Base-by-base conservation (phyloP, 2,888 invertebrate genomes). In the Acheta domesticus region DNA sequence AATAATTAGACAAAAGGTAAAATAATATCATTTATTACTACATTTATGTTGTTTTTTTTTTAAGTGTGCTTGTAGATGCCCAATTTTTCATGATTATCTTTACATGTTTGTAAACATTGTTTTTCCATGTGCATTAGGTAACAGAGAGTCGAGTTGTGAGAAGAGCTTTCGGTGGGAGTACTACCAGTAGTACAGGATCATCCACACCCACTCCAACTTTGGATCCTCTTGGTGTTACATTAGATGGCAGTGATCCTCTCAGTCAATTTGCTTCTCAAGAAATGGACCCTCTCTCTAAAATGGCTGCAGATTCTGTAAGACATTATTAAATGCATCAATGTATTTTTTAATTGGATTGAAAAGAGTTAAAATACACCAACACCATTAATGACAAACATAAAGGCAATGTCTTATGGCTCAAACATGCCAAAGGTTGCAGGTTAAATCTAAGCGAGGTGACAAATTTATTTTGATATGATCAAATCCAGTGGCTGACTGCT, bases 201-300 rank as follows among this genome's bases (percentile, higher is more conserved):
- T 89, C 90, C 1, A 89, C 89, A 8, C 85, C 86, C 73, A 86
- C 86, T 74, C 84, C 86, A 20, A 86, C 86, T 12, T 85, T 84
- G 85, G 91, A 91, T 84, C 90, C 90, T 8, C 84, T 91, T 19
- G 86, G 89, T 80, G 86, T 88, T 12, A 90, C 91, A 50, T 85
- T 94, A 5, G 93, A 93, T 85, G 93, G 93, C 49, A 88, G 90
- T 0, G 94, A 94, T 87, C 94, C 94, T 0, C 86, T 94, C 48
- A 92, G 92, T 23, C 91, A 92, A 84, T 92, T 94, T 86, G 92
- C 91, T 3, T 88, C 89, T 78, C 89, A 89, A 82, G 86, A 89
- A 49, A 86, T 91, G 84, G 92, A 93, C 86, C 92, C 93, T 1
- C 86, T 92, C 36, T 90, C 91, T 2, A 90, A 90, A 88, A 90